A percentile compares a stretch with the other conserved stretches of the same genome.
These are phyloP conservation scores for Tanytarsus gracilentus DNA, from an alignment of 2,888 invertebrate genomes.

Conservation along the genomic window DNA sequence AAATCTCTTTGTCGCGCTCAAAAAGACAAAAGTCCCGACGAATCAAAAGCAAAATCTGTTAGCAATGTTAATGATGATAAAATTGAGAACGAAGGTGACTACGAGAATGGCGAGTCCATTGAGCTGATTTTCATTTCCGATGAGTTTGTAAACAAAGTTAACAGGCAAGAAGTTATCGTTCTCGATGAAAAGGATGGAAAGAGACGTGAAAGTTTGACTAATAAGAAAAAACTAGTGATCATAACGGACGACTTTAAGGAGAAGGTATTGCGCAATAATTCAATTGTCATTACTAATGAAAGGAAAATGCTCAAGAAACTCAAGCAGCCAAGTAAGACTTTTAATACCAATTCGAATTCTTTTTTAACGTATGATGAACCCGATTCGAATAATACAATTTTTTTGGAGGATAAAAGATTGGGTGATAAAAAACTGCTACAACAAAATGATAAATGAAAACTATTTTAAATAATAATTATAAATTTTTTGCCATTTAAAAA, in stretches of 20 bases:
- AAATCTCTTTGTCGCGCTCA: neutral
- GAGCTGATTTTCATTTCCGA: slow-evolving; percentile 34
- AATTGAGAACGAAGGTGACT: neutral
- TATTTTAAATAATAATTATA: too few species aligned
- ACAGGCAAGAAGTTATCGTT: slow-evolving; percentile 32
- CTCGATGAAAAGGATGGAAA: slow-evolving; percentile 30
- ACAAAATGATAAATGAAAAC: too few species aligned
- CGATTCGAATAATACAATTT: too few species aligned
- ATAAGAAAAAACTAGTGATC: slow-evolving; percentile 13
- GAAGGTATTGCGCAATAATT: slow-evolving; percentile 3
- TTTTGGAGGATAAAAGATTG: too few species aligned
- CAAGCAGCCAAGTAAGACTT: neutral
- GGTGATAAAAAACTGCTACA: too few species aligned
- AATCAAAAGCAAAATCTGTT: slow-evolving; percentile 11
- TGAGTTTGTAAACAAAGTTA: slow-evolving; percentile 32
- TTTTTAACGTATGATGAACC: slow-evolving; percentile 12
- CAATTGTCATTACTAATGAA: slow-evolving; percentile 1
- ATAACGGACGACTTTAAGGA: slow-evolving; percentile 12
- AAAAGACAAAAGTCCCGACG: neutral
- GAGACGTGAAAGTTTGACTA: neutral
- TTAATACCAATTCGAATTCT: slow-evolving; percentile 7
- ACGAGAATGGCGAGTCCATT: slow-evolving; percentile 30
- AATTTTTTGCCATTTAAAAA: too few species aligned
- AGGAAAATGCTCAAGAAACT: neutral
- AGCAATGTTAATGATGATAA: neutral